These are phyloP conservation scores for Polia nebulosa DNA, from an alignment of 2,888 invertebrate species.

Conservation along the genomic window DNA sequence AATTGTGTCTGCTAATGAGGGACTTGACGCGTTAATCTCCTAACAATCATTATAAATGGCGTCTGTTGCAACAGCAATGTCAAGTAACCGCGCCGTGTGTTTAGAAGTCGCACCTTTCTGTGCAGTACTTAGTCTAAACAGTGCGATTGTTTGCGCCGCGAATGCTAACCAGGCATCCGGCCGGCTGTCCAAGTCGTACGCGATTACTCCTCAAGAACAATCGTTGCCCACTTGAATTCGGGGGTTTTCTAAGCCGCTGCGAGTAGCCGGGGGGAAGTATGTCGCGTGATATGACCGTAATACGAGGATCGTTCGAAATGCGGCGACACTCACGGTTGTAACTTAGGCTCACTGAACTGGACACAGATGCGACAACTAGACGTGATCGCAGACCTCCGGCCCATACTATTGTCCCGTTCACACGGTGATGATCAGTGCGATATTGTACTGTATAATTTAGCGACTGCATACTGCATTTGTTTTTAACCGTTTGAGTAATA, in stretches of 20 bases:
- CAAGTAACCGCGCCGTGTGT: not conserved
- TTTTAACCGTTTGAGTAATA: not conserved
- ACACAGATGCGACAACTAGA: not conserved
- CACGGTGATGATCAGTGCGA: not conserved
- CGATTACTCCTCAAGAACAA: not conserved
- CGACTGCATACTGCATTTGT: not conserved
- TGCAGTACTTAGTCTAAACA: slow-evolving; percentile 12
- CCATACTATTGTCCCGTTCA: too few species aligned
- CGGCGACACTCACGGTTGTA: not conserved
- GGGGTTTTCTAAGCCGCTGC: not conserved
- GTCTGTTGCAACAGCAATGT: slow-evolving; percentile 1
- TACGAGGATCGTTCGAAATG: not conserved
- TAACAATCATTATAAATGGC: not conserved
- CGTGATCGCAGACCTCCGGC: too few species aligned
- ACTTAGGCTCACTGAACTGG: not conserved
- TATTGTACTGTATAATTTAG: not conserved
- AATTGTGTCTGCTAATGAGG: too few species aligned
- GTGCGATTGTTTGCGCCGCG: slow-evolving; percentile 15
- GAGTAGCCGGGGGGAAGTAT: not conserved
- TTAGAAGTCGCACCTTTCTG: not conserved
- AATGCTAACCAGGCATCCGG: not conserved
- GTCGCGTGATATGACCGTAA: not conserved
- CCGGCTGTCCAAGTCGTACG: too few species aligned
- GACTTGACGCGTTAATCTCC: too few species aligned
- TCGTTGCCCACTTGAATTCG: slow-evolving; percentile 1